Percentiles rank a stretch among this genome's conserved stretches.
phyloP scores from a whole-genome alignment of 2,888 invertebrate genomes.

The Ophion obscuratus region DNA sequence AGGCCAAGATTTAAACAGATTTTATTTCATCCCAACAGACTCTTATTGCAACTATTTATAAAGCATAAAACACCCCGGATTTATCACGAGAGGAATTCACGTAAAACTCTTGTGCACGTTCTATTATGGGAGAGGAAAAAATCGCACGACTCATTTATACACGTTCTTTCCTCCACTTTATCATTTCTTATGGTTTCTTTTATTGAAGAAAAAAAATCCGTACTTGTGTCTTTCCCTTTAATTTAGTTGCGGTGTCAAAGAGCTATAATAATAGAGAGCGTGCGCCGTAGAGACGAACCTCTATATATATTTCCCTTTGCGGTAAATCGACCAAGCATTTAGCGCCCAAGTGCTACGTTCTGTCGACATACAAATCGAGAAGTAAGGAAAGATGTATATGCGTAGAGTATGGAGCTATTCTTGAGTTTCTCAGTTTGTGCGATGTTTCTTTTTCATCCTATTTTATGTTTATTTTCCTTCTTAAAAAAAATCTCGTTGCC shows the following conservation, averaged over 20 bases:
- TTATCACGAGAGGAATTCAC: too few relatives aligned
- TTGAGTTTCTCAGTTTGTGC: background rate
- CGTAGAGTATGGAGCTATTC: constrained; percentile 6
- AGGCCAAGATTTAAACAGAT: too few relatives aligned
- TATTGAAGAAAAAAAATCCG: background rate
- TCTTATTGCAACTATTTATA: too few relatives aligned
- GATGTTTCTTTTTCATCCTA: background rate
- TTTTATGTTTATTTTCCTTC: background rate
- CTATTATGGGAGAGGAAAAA: too few relatives aligned
- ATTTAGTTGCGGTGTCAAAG: constrained; percentile 1
- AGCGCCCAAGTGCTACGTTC: constrained; percentile 16
- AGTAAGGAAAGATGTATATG: background rate
- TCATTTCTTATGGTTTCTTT: background rate
- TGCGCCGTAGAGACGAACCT: background rate
- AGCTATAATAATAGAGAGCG: constrained; percentile 11
- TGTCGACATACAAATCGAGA: background rate
- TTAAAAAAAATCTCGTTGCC: background rate
- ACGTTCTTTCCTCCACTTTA: background rate
- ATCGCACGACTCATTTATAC: too few relatives aligned
- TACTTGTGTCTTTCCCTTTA: background rate
- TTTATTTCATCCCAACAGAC: too few relatives aligned
- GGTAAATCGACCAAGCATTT: constrained; percentile 12
- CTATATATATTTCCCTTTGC: background rate
- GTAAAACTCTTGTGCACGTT: too few relatives aligned
- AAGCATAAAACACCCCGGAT: too few relatives aligned